Conservation (phyloP, 2,888 invertebrate genomes). For the Cyclophora albipunctata region DNA sequence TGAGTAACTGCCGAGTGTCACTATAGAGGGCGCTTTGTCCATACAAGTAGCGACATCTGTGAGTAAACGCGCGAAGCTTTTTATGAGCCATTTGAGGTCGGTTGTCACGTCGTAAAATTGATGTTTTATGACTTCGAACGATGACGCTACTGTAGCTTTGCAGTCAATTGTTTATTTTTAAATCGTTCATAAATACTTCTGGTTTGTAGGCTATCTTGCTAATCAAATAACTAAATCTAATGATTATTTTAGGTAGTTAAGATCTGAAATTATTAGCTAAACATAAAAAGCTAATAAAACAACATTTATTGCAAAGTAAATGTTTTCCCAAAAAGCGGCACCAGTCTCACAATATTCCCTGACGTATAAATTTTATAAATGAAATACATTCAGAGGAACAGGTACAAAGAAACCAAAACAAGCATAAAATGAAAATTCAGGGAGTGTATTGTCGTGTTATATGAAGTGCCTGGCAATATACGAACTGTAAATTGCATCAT, state of each 20-base stretch:
- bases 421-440: constrained; percentile 40
- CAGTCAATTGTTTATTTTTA: constrained; percentile 11
- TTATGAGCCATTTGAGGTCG: constrained; percentile 62
- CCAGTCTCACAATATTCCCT: too few species aligned
- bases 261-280: too few species aligned
- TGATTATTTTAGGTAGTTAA: too few species aligned
- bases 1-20: constrained; percentile 32
- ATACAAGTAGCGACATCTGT: constrained; percentile 60
- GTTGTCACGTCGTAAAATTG: constrained; percentile 64
- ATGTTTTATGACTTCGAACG: constrained; percentile 60
- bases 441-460: constrained; percentile 56
- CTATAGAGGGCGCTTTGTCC: constrained; percentile 58
- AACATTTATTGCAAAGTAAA: too few species aligned
- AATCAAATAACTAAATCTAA: too few species aligned
- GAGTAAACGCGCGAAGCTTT: constrained; percentile 52
- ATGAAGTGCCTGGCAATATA: constrained; percentile 64
- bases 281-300: too few species aligned
- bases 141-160: constrained; percentile 66
- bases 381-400: constrained; percentile 14
- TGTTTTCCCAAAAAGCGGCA: too few species aligned
- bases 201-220: too few species aligned
- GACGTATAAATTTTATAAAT: too few species aligned
- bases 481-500: constrained; percentile 67
- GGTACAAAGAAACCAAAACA: constrained; percentile 32
- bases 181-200: too few species aligned